A percentile compares a stretch with the other conserved stretches of the same genome.
Evolutionary conservation across 1,140 invertebrate genomes (phyloP).

Genomic region (Galleria mellonella): DNA sequence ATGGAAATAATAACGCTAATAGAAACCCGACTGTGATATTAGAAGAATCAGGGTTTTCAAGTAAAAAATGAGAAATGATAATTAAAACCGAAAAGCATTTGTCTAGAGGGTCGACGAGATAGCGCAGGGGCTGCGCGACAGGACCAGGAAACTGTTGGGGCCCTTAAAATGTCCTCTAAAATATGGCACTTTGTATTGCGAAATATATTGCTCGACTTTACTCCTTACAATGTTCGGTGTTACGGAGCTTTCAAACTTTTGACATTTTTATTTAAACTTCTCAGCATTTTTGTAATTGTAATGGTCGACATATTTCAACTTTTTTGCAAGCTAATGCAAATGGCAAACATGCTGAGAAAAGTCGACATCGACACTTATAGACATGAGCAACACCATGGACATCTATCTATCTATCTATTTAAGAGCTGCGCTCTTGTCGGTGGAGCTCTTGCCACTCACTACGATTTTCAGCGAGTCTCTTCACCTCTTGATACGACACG

Average conservation of each 20-base stretch:
- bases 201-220: not conserved
- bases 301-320: too few species aligned
- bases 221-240: not conserved
- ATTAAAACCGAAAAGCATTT: not conserved
- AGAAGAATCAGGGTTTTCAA: not conserved
- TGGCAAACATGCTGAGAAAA: too few species aligned
- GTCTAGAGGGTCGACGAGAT: not conserved
- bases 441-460: too few species aligned
- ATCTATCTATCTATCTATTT: too few species aligned
- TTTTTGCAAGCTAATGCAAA: too few species aligned
- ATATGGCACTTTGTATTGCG: not conserved
- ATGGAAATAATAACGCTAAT: not conserved
- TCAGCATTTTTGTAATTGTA: not conserved
- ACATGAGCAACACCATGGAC: too few species aligned
- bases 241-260: not conserved
- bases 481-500: too few species aligned
- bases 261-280: not conserved
- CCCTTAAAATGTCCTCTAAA: not conserved
- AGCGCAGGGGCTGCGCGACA: not conserved
- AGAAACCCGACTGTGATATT: not conserved
- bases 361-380: too few species aligned
- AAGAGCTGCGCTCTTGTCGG: too few species aligned
- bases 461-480: too few species aligned
- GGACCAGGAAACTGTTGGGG: not conserved
- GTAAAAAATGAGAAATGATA: not conserved